A percentile compares a stretch with the other conserved stretches of the same genome.
Conservation (phyloP, 2,888 invertebrate species). For the Watsonalla cultraria region DNA sequence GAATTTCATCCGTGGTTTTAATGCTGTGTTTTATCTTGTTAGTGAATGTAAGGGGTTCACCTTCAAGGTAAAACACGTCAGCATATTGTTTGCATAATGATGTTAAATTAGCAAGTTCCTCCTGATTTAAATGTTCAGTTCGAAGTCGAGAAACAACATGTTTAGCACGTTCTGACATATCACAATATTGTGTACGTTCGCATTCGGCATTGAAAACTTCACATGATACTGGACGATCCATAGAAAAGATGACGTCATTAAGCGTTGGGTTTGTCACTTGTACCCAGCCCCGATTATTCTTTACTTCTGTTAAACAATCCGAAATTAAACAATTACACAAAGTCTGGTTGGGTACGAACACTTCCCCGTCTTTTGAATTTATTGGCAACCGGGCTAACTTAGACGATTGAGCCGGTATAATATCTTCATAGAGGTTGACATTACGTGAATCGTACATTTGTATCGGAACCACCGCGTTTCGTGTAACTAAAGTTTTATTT, state of each 20-base stretch:
- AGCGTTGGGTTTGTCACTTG: slow-evolving; percentile 17
- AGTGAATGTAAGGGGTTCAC: too few relatives aligned
- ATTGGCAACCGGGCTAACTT: slow-evolving; percentile 2
- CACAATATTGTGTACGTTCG: slow-evolving; percentile 4
- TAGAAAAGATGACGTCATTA: slow-evolving; percentile 12
- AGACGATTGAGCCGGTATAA: neutral
- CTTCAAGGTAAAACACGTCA: slow-evolving; percentile 19
- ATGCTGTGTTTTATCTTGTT: slow-evolving; percentile 14
- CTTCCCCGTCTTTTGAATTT: slow-evolving; percentile 3
- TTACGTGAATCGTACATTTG: neutral
- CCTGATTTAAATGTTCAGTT: slow-evolving; percentile 15
- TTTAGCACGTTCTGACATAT: too few relatives aligned
- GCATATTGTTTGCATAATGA: slow-evolving; percentile 14
- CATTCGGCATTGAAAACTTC: slow-evolving; percentile 6
- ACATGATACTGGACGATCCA: slow-evolving; percentile 6
- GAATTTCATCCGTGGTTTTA: slow-evolving; percentile 11
- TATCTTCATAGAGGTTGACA: neutral
- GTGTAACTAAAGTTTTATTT: slow-evolving; percentile 7
- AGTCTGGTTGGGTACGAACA: neutral
- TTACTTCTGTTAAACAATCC: slow-evolving; percentile 17
- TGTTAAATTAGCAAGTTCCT: slow-evolving; percentile 22
- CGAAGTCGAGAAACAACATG: too few relatives aligned
- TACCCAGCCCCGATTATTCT: slow-evolving; percentile 17
- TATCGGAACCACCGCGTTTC: neutral
- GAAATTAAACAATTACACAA: slow-evolving; percentile 1